phyloP scores from a whole-genome alignment of 92 coral and sea anemone species.

The Zoanthus sociatus region DNA sequence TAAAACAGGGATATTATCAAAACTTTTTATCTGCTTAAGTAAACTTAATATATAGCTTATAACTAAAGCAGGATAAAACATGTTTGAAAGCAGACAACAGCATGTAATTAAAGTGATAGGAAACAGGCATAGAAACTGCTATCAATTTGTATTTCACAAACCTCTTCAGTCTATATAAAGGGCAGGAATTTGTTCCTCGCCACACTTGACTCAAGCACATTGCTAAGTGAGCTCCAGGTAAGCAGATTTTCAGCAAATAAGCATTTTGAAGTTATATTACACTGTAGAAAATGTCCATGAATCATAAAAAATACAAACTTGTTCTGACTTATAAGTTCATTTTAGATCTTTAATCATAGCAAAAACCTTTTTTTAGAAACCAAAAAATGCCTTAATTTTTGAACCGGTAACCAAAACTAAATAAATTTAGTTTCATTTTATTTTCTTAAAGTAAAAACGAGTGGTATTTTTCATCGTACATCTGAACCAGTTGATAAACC shows the following conservation, averaged over 20 bases:
- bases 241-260: not conserved
- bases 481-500: too few relatives aligned
- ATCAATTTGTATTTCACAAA: not conserved
- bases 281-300: not conserved
- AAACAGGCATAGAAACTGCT: not conserved
- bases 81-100: not conserved
- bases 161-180: constrained; percentile 4
- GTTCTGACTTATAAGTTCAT: not conserved
- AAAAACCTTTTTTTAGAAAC: too few relatives aligned
- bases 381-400: too few relatives aligned
- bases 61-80: not conserved
- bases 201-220: not conserved
- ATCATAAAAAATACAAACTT: not conserved
- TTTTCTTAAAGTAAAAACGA: too few relatives aligned
- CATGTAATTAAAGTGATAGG: not conserved
- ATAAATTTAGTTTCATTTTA: too few relatives aligned
- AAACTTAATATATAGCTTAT: not conserved
- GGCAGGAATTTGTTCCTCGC: not conserved
- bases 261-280: not conserved
- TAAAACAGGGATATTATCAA: not conserved
- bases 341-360: too few relatives aligned
- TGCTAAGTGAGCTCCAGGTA: not conserved
- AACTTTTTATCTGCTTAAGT: not conserved
- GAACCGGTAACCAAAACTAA: too few relatives aligned
- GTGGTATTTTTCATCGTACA: too few relatives aligned